Evolutionary conservation across 2,113 vertebrate species (phyloP), one percentile per base, ranked within the genome.

Genomic region (mouse (Mus musculus)): DNA sequence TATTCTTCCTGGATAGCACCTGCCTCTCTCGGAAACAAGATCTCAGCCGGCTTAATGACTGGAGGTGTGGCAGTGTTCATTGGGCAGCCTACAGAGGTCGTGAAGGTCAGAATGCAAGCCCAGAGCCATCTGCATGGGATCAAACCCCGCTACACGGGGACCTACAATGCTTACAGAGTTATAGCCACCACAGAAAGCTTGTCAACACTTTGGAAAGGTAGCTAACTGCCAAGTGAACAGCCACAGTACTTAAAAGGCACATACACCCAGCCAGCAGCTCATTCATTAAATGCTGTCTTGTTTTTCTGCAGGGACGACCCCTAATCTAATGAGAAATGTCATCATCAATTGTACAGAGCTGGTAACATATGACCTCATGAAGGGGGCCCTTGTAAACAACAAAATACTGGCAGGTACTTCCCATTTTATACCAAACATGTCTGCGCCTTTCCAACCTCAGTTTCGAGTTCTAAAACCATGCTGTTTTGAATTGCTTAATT

Each of bases 271-370:
- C 36, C 39, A 73, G 1, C 28, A 67, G 2, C 12, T 73, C 42
- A 88, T 19, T 78, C 63, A n/a, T 42, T 89, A 33, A 81, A 88
- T 26, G 7, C 78, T 90, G 69, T 63, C 42, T 88, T 93, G 77
- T 54, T 39, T 88, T 16, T 91, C 91, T 72, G 84, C 59, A 99
- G 99, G 99, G 92, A 99, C 99, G 0, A 97, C 99, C n/a, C 99
- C 99, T 72, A 99, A 99, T 97, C 99, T 99, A 97, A 98, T 98
- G 19, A 98, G 99, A 94, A 99, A 99, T 30, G 98, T 99, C 7
- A 98, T 99, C 88, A 99, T 99, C 92, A 99, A 99, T 97, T 99
- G 99, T 95, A 99, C 99, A 80, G 99, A 99, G 97, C 98, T 99
- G 78, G 99, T 99, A 17, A 99, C 99, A 0, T 99, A 99, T 7